A percentile compares a stretch with the other conserved stretches of the same genome.
These are phyloP conservation scores for Leptopilina clavipes DNA, from an alignment of 1,140 invertebrate species.

Conservation along the genomic window DNA sequence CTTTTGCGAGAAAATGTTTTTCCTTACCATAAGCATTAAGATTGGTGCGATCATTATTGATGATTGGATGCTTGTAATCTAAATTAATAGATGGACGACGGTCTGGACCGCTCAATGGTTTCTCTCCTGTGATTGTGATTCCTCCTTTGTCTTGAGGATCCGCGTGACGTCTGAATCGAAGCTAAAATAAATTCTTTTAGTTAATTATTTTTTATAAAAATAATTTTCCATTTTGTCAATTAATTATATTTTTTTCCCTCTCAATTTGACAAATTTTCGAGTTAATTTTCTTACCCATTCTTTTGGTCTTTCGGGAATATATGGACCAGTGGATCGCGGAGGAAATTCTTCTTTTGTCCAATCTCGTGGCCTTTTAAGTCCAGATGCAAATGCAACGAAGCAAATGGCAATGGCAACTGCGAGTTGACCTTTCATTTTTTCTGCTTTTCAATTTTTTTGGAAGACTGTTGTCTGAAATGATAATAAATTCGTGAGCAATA, in stretches of 20 bases:
- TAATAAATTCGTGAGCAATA: too few species aligned
- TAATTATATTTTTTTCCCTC: background rate
- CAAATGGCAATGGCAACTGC: background rate
- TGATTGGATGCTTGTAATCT: conserved; percentile 44
- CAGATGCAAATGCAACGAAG: background rate
- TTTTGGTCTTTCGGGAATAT: background rate
- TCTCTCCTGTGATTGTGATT: background rate
- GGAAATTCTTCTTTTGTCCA: background rate
- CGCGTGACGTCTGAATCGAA: conserved; percentile 41
- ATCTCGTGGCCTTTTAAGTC: background rate
- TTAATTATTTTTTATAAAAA: too few species aligned
- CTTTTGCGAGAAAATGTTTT: too few species aligned
- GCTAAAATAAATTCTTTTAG: background rate
- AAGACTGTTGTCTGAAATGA: background rate
- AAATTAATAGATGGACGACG: conserved; percentile 48
- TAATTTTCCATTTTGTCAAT: too few species aligned
- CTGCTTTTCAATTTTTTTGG: background rate
- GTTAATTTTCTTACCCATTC: background rate
- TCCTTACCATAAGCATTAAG: background rate
- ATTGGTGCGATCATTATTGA: conserved; percentile 29
- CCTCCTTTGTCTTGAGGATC: conserved; percentile 38
- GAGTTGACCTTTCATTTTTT: background rate
- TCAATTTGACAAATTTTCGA: too few species aligned
- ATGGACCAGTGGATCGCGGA: background rate
- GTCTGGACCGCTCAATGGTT: conserved; percentile 51